Percentiles rank a stretch among this genome's conserved stretches.
phyloP scores from a whole-genome alignment of 2,797 vertebrate species.

The Liasis olivaceus region DNA sequence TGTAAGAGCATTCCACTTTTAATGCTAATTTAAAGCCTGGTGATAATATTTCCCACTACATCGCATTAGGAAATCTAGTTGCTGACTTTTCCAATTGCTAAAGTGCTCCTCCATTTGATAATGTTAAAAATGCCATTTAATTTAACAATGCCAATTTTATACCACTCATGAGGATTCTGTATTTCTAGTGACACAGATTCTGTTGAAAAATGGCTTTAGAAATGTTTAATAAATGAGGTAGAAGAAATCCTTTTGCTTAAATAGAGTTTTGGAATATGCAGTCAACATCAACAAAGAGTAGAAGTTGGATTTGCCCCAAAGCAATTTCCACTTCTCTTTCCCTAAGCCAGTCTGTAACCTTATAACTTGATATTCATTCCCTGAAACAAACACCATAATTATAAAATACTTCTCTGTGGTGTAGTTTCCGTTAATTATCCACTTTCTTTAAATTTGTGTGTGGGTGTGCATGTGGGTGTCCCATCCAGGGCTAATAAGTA shows the following conservation, averaged over 20 bases:
- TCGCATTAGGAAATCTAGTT: constrained; percentile 31
- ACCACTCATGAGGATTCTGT: constrained; percentile 23
- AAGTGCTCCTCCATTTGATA: constrained; percentile 46
- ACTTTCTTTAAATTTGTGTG: background rate
- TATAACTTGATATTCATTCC: background rate
- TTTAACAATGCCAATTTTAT: constrained; percentile 32
- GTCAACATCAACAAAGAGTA: constrained; percentile 41
- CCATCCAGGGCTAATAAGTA: background rate
- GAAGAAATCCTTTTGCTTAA: constrained; percentile 46
- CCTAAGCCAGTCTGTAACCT: constrained; percentile 31
- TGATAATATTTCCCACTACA: constrained; percentile 36
- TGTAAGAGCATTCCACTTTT: background rate
- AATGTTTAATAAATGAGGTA: constrained; percentile 68
- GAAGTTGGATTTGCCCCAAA: constrained; percentile 30
- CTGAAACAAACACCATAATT: constrained; percentile 24
- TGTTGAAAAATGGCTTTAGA: constrained; percentile 54
- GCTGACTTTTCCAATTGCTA: constrained; percentile 51
- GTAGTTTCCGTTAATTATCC: constrained; percentile 35
- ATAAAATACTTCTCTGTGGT: constrained; percentile 39
- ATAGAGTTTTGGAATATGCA: constrained; percentile 37
- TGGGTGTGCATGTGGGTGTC: background rate
- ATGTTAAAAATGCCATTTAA: constrained; percentile 49
- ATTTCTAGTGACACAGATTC: constrained; percentile 17
- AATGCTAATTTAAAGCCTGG: background rate
- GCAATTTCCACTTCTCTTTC: constrained; percentile 28